Conservation (phyloP, 2,888 invertebrate species). For the Leptinotarsa tumamoca region DNA sequence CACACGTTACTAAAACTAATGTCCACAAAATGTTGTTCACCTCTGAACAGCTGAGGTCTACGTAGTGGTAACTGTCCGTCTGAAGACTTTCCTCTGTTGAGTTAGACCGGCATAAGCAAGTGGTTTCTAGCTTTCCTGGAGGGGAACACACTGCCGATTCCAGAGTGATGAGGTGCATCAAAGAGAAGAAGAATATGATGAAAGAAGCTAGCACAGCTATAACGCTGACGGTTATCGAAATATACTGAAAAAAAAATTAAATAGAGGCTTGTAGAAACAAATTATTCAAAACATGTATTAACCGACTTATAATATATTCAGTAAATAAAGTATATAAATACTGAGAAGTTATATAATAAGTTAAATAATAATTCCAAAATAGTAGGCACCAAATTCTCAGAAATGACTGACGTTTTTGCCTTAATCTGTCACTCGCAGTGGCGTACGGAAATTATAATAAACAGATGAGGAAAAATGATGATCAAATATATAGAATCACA, state of each 20-base stretch:
- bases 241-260: conserved; percentile 59
- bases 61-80: conserved; percentile 62
- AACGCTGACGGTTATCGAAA: conserved; percentile 63
- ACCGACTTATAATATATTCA: too few species aligned
- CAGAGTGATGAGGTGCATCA: conserved; percentile 64
- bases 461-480: too few species aligned
- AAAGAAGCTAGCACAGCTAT: conserved; percentile 63
- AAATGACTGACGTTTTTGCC: too few species aligned
- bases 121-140: conserved; percentile 61
- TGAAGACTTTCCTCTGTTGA: conserved; percentile 44
- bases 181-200: conserved; percentile 63
- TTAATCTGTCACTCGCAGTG: too few species aligned
- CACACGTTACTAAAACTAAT: conserved; percentile 63
- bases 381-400: too few species aligned
- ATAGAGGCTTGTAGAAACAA: not conserved
- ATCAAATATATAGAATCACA: too few species aligned
- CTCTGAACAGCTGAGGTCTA: conserved; percentile 66
- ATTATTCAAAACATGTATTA: too few species aligned
- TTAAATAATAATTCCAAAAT: too few species aligned
- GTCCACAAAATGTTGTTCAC: conserved; percentile 63
- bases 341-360: too few species aligned
- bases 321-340: too few species aligned
- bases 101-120: conserved; percentile 62
- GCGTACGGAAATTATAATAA: too few species aligned
- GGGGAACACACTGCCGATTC: conserved; percentile 64